Evolutionary conservation across 2,113 vertebrate species (phyloP), one percentile per base, ranked within the genome.

Genomic region (Forbesichthys papilliferus): DNA sequence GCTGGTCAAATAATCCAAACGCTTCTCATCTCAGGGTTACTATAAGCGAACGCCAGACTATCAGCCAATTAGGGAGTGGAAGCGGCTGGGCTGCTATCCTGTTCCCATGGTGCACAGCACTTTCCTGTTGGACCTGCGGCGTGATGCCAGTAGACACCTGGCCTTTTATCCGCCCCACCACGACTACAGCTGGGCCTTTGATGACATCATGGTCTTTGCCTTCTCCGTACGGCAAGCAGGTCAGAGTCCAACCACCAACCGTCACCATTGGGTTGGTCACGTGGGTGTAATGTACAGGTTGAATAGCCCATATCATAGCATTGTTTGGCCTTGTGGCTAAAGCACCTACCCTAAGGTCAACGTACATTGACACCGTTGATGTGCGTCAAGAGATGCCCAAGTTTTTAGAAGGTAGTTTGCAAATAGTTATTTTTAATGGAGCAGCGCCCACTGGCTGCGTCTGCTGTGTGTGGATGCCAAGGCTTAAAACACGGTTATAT

Each of bases 31-130:
- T 42, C 88, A 99, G 97, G 98, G 98, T 53, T 99, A 98, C 88
- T 99, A 98, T 77, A 97, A 88, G 85, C 91, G 97, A 64, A 97
- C 96, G 0, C 92, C 95, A 1, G 96, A 99, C 85, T 98, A 99
- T 71, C 86, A 95, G 71, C 93, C 95, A 33, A 95, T 99, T 70
- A 89, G 98, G 75, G 97, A 99, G 65, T 98, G 98, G 96, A 97
- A 96, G 90, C 92, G 93, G 52, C 85, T 86, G 6, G 96, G 96
- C 79, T 98, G 98, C 66, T 98, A 94, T 65, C 74, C 94, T 0
- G 95, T 98, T 59, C 98, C 98, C 0, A 99, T 99, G 98, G 86
- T 98, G 62, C 97, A 99, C 82, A 98, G 96, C 86, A 98, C 96
- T 0, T 95, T 97, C 87, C 90, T 99, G 3, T 85, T 99, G 65